Evolutionary conservation across 2,113 vertebrate genomes (phyloP).

Genomic region (Stigmatopora argus): DNA sequence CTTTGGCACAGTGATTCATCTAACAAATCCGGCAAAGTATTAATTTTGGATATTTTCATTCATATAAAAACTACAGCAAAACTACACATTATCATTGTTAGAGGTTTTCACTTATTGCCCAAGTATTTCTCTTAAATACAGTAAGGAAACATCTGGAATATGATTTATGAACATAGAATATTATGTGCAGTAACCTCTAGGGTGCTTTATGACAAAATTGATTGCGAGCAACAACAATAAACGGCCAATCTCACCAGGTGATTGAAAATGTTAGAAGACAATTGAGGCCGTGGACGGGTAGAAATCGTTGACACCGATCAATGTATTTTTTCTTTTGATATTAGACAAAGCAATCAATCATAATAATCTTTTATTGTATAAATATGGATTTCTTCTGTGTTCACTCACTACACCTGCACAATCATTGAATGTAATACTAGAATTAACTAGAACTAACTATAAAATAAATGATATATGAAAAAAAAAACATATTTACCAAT

Average conservation of each 20-base stretch:
- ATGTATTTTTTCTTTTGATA: background rate
- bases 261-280: background rate
- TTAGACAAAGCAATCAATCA: slow-evolving; percentile 1
- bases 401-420: background rate
- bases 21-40: slow-evolving; percentile 14
- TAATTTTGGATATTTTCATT: background rate
- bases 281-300: background rate
- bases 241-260: background rate
- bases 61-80: background rate
- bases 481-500: background rate
- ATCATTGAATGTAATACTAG: background rate
- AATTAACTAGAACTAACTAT: no score
- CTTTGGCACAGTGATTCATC: slow-evolving; percentile 1
- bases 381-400: background rate
- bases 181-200: background rate
- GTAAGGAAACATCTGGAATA: background rate
- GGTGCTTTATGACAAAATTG: background rate
- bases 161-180: background rate
- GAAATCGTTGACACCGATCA: slow-evolving; percentile 1
- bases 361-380: background rate
- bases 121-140: background rate
- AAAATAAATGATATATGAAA: no score
- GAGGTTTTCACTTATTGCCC: no score
- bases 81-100: no score
- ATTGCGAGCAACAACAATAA: background rate